Base-by-base conservation (phyloP, 2,797 vertebrate species). In the Cephalopachus bancanus region DNA sequence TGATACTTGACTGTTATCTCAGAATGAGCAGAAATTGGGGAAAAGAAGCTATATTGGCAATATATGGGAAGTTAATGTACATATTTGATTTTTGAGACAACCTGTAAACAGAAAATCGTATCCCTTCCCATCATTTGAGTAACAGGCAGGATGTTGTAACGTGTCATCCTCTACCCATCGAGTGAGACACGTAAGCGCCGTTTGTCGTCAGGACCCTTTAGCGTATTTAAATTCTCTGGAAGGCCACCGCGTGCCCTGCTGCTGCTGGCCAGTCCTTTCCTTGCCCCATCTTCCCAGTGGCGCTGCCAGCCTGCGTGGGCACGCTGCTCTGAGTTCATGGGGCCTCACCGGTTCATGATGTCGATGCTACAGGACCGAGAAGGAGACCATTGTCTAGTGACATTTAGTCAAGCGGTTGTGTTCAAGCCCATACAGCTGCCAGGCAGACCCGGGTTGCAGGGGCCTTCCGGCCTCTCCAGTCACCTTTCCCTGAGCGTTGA, bases 1-100 rank as follows among this genome's bases (percentile, higher is more conserved):
- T 80, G 33, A 74, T 92, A 80, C 51, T 78, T 94, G 57, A 67
- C 30, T 62, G 55, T 88, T 94, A 65, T 85, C 81, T 93, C 59
- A 86, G 81, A 90, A 96, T n/a, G 14, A 88, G 76, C 80, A 85
- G 30, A 55, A 92, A 89, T 74, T 80, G 59, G 71, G 65, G 59
- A 79, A 59, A 72, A 71, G 20, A 78, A 80, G 30, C 1, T 92
- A 44, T 53, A 75, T 60, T 72, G 37, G 65, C 10, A 74, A 84
- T 85, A 72, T 76, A 67, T 55, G 22, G 16, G 76, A 87, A 84
- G 11, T 69, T 79, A 78, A 88, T 83, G n/a, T 83, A 80, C 30
- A 22, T 81, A 51, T 33, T 57, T 91, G 67, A 81, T 85, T 93
- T 93, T 55, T 92, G 60, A 92, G 28, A 80, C 51, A 64, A 79